These are phyloP conservation scores for Sebastes nivosus DNA, from an alignment of 2,797 vertebrate species.

Conservation along the genomic window DNA sequence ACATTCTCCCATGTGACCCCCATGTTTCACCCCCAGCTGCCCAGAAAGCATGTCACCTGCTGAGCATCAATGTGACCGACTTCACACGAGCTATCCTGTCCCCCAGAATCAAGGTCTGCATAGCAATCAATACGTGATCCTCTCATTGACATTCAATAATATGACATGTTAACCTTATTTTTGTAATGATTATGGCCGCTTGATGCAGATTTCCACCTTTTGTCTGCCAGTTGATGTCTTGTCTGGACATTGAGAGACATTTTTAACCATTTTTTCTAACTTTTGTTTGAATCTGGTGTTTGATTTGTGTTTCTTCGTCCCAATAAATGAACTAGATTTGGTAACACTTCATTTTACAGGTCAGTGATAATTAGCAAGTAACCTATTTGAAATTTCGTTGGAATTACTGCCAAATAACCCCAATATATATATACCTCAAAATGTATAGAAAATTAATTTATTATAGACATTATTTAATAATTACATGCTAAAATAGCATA, in stretches of 20 bases:
- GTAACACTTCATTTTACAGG: no score
- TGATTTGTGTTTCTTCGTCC: not conserved
- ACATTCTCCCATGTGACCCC: not conserved
- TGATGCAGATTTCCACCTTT: not conserved
- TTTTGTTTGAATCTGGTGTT: not conserved
- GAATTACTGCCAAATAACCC: no score
- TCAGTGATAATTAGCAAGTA: no score
- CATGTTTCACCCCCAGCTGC: conserved; percentile 83
- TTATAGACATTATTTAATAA: no score
- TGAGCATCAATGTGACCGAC: conserved; percentile 95
- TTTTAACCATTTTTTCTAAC: not conserved
- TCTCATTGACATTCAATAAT: not conserved
- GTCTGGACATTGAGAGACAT: not conserved
- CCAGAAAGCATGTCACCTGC: conserved; percentile 95
- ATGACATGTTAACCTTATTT: not conserved
- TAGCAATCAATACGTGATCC: not conserved
- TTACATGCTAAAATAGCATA: no score
- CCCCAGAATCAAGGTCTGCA: conserved; percentile 91
- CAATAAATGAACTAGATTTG: not conserved
- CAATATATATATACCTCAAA: no score
- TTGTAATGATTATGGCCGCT: not conserved
- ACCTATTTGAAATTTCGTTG: no score
- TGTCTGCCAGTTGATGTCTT: not conserved
- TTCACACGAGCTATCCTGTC: conserved; percentile 95
- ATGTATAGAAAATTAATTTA: no score